Percentiles rank a stretch among this genome's conserved stretches.
Conservation (phyloP, 2,113 vertebrate species). For the Phylloscopus trochilus region DNA sequence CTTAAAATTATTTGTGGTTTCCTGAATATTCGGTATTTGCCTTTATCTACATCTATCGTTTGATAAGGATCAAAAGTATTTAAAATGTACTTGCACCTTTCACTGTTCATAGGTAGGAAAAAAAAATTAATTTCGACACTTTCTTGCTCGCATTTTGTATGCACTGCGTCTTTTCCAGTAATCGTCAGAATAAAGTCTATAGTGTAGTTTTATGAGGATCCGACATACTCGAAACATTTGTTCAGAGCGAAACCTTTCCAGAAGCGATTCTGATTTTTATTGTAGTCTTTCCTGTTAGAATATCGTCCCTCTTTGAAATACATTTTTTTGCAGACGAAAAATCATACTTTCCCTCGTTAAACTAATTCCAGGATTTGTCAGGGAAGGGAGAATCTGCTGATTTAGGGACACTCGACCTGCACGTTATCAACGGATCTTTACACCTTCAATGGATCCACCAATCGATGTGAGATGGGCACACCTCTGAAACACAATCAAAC, state of each 20-base stretch:
- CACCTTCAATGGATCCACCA: background rate
- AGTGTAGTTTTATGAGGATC: background rate
- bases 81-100: background rate
- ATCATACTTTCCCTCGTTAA: background rate
- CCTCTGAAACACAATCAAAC: background rate
- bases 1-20: background rate
- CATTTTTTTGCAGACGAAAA: background rate
- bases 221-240: background rate
- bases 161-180: background rate
- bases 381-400: background rate
- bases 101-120: background rate
- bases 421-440: background rate
- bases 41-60: background rate
- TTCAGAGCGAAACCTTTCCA: background rate
- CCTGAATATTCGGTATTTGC: background rate
- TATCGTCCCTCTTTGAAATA: background rate
- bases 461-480: background rate
- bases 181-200: background rate
- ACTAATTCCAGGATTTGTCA: background rate
- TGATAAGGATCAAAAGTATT: background rate
- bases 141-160: background rate
- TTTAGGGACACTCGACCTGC: background rate
- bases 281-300: background rate
- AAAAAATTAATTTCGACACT: background rate
- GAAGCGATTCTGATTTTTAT: background rate